Evolutionary conservation across 2,888 invertebrate species (phyloP), one percentile per base, ranked within the genome.

Genomic region (Eulithis prunata): DNA sequence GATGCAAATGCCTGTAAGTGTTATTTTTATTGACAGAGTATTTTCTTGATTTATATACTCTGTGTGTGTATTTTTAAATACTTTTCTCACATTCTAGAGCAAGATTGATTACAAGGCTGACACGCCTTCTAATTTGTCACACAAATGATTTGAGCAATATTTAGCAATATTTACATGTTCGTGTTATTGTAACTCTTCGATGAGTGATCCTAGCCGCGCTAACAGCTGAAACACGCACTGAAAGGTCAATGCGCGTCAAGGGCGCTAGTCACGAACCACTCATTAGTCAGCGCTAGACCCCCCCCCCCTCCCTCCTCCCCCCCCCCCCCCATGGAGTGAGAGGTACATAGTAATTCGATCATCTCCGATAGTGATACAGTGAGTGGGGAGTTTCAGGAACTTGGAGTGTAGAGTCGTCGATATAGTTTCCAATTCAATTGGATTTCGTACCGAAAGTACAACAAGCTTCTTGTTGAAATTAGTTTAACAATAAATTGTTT

Each of bases 271-370:
- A 62, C 47, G 14, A 11, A 13, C 49, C 55, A 41, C 49, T 55
- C 61, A 62, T 62, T 49, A 49, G 46, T 62, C 55, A 55, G 36
- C 47, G 49, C 6, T 21, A 21, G 4, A 10, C 11, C 21, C 43
- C 12, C 4, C 54, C 12, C 38, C n/a, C 8, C 11, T 11, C 12
- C 2, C 6, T n/a, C n/a, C n/a, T n/a, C 43, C 14, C 4, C 54
- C 14, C 36, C n/a, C 7, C 11, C 13, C 12, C 2, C 6, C 3
- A 11, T 11, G 53, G 36, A 12, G 12, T 6, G 36, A 2, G 57
- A 7, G 8, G 28, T 52, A 61, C 61, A 61, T 55, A 55, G 61
- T 61, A 61, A 61, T 55, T 61, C 61, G 54, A 61, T 61, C 54
- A 55, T 61, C 47, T 54, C 45, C 54, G 54, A 47, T 47, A 55